phyloP scores from a whole-genome alignment of 2,888 invertebrate species.

The Aporophyla nigra region DNA sequence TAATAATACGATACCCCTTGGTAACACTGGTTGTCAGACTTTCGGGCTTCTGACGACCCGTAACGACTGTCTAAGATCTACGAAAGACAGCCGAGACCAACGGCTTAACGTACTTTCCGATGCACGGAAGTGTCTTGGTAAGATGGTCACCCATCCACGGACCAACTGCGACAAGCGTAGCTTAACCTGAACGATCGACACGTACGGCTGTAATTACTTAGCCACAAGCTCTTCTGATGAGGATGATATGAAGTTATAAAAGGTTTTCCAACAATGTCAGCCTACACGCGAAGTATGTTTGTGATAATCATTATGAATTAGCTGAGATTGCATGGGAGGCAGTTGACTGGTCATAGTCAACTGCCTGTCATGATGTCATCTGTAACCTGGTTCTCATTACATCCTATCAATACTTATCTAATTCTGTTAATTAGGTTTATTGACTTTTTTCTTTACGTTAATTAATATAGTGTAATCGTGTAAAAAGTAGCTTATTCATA shows the following conservation, averaged over 20 bases:
- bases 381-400: conserved; percentile 38
- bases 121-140: too few relatives aligned
- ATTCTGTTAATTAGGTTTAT: not conserved
- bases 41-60: too few relatives aligned
- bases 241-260: conserved; percentile 16
- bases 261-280: conserved; percentile 29
- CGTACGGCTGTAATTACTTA: too few relatives aligned
- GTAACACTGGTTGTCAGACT: too few relatives aligned
- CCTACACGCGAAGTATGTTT: conserved; percentile 32
- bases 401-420: not conserved
- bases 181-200: too few relatives aligned
- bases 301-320: conserved; percentile 25
- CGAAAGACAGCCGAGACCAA: too few relatives aligned
- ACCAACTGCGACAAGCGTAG: too few relatives aligned
- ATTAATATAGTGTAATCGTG: not conserved
- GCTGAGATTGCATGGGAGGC: conserved; percentile 22
- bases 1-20: too few relatives aligned
- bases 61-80: too few relatives aligned
- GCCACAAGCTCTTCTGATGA: too few relatives aligned
- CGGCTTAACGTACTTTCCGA: too few relatives aligned
- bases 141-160: too few relatives aligned
- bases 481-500: not conserved
- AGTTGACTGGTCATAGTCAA: not conserved
- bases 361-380: conserved; percentile 41
- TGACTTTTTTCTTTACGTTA: not conserved